phyloP scores from a whole-genome alignment of 2,888 invertebrate genomes.

The Ypsolopha sequella region DNA sequence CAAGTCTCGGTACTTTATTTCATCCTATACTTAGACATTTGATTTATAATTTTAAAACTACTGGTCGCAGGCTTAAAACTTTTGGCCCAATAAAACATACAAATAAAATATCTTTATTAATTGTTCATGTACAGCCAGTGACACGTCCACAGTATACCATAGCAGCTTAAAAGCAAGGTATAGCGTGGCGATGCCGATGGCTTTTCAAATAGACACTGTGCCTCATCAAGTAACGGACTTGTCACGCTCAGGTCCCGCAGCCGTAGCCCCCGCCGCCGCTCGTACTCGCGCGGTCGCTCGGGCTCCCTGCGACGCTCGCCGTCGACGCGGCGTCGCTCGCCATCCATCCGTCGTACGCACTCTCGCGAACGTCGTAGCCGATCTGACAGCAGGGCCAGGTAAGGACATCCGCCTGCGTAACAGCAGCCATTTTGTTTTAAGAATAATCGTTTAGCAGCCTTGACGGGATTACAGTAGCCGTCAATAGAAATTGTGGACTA shows the following conservation, averaged over 20 bases:
- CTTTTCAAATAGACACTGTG: too few relatives aligned
- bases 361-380: conserved; percentile 58
- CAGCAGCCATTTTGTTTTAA: too few relatives aligned
- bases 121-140: too few relatives aligned
- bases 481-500: too few relatives aligned
- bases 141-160: too few relatives aligned
- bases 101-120: too few relatives aligned
- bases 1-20: conserved; percentile 65
- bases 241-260: conserved; percentile 45
- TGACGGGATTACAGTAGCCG: too few relatives aligned
- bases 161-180: too few relatives aligned
- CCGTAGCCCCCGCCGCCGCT: conserved; percentile 59
- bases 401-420: conserved; percentile 8
- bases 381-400: conserved; percentile 62
- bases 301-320: conserved; percentile 54
- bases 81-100: too few relatives aligned
- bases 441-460: neutral
- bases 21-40: conserved; percentile 63
- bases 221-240: too few relatives aligned
- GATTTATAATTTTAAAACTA: conserved; percentile 12
- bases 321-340: conserved; percentile 52
- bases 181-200: too few relatives aligned
- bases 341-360: conserved; percentile 49
- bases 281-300: conserved; percentile 58
- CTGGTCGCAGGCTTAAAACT: too few relatives aligned